Conservation (phyloP, 1,140 invertebrate genomes). For the Drosophila hydei region DNA sequence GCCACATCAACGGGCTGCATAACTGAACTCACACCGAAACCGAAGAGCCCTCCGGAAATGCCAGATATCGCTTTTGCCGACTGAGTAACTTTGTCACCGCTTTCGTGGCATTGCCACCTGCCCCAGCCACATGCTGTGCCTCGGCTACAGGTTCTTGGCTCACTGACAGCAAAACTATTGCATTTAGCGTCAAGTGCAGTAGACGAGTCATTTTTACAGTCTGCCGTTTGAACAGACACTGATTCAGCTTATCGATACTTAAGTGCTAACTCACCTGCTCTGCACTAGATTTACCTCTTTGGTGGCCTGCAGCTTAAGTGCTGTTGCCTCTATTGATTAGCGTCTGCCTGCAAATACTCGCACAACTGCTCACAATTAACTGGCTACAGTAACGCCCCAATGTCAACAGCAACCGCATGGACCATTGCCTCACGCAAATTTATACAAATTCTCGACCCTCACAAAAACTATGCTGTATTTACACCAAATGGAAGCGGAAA, state of each 20-base stretch:
- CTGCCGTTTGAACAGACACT: slow-evolving; percentile 49
- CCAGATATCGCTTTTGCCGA: slow-evolving; percentile 77
- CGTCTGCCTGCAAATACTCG: slow-evolving; percentile 39
- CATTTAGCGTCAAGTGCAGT: slow-evolving; percentile 2
- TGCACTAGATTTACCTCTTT: slow-evolving; percentile 14
- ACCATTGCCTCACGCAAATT: slow-evolving; percentile 54
- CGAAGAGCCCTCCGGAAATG: slow-evolving; percentile 84
- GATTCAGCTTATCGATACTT: not conserved
- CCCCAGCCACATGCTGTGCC: not conserved
- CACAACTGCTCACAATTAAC: slow-evolving; percentile 37
- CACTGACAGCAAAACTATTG: slow-evolving; percentile 13
- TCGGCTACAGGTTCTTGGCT: not conserved
- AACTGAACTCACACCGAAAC: slow-evolving; percentile 74
- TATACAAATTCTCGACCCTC: slow-evolving; percentile 19
- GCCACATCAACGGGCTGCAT: not conserved
- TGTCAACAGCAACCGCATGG: slow-evolving; percentile 37
- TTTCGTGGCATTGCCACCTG: slow-evolving; percentile 38
- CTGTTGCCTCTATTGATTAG: slow-evolving; percentile 65
- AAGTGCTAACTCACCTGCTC: not conserved
- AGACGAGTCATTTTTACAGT: slow-evolving; percentile 43
- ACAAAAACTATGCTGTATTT: slow-evolving; percentile 35
- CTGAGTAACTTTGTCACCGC: slow-evolving; percentile 53
- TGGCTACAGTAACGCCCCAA: not conserved
- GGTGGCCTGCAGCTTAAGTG: slow-evolving; percentile 51
- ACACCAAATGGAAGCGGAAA: slow-evolving; percentile 43